phyloP scores from a whole-genome alignment of 2,888 invertebrate species.

The Marasmarcha lunaedactyla region DNA sequence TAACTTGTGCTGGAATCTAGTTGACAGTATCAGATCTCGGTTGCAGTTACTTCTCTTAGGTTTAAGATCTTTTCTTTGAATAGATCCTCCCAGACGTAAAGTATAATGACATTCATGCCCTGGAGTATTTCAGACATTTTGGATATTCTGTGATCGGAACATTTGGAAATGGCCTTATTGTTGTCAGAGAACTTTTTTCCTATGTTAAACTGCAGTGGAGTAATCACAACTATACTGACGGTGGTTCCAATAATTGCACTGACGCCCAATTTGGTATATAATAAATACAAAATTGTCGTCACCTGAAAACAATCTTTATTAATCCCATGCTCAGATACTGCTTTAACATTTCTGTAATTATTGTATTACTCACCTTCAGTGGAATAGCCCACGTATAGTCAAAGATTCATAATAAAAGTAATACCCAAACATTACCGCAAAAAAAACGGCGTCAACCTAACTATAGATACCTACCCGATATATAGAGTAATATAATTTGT shows the following conservation, averaged over 20 bases:
- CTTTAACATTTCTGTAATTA: background rate
- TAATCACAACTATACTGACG: slow-evolving; percentile 78
- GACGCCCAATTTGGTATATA: slow-evolving; percentile 80
- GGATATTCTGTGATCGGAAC: slow-evolving; percentile 80
- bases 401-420: slow-evolving; percentile 86
- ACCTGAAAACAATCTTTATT: slow-evolving; percentile 65
- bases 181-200: slow-evolving; percentile 82
- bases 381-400: slow-evolving; percentile 91
- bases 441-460: no score
- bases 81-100: slow-evolving; percentile 85
- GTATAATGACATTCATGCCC: slow-evolving; percentile 83
- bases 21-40: no score
- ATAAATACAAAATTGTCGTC: slow-evolving; percentile 75
- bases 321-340: background rate
- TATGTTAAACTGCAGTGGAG: slow-evolving; percentile 82
- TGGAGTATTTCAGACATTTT: slow-evolving; percentile 83
- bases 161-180: slow-evolving; percentile 76
- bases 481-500: no score
- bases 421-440: no score
- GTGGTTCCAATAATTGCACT: slow-evolving; percentile 84
- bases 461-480: no score
- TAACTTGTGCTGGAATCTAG: no score
- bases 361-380: slow-evolving; percentile 73
- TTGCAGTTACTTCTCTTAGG: slow-evolving; percentile 74
- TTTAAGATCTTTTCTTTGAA: slow-evolving; percentile 76